Evolutionary conservation across 2,113 vertebrate genomes (phyloP).

Genomic region (Tetrao urogallus): DNA sequence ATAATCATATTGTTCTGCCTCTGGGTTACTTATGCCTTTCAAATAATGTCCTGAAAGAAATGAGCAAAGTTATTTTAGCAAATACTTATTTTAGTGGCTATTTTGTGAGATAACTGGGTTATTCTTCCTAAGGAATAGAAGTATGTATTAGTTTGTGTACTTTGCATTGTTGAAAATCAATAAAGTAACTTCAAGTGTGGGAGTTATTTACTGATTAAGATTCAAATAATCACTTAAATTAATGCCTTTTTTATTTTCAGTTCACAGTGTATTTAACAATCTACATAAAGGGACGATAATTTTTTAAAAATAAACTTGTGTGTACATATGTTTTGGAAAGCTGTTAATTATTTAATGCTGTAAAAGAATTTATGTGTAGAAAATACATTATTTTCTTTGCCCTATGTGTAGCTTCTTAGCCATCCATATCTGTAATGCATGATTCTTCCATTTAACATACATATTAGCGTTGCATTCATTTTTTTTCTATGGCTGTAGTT

Average conservation of each 20-base stretch:
- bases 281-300: background rate
- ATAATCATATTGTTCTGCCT: background rate
- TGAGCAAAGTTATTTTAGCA: background rate
- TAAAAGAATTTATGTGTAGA: background rate
- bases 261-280: background rate
- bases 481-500: background rate
- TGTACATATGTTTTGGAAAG: background rate
- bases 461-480: background rate
- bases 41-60: constrained; percentile 44
- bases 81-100: constrained; percentile 39
- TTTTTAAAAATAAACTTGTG: background rate
- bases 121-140: constrained; percentile 30
- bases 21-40: constrained; percentile 7
- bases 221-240: background rate
- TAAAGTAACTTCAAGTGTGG: background rate
- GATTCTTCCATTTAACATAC: background rate
- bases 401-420: background rate
- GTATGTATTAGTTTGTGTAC: background rate
- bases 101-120: constrained; percentile 13
- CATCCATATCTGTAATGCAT: background rate
- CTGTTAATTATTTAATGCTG: background rate
- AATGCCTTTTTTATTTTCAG: background rate
- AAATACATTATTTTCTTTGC: background rate
- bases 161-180: constrained; percentile 10
- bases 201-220: background rate